These are phyloP conservation scores for Ceratoteleas bidentatus DNA, from an alignment of 1,140 invertebrate genomes.

Conservation along the genomic window DNA sequence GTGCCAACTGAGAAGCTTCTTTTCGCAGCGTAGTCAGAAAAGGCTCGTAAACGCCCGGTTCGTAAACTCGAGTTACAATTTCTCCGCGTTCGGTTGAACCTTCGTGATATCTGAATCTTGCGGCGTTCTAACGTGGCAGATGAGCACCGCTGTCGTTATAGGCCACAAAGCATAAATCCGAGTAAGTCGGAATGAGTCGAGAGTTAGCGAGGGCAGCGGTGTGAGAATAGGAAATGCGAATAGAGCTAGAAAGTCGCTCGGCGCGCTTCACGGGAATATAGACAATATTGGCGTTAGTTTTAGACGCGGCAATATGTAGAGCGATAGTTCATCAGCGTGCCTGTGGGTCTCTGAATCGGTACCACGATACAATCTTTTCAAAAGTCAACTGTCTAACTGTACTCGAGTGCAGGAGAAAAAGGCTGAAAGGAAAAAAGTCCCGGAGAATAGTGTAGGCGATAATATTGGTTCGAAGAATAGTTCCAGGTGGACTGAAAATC, in stretches of 20 bases:
- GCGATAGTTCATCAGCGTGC: constrained; percentile 65
- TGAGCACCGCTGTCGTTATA: constrained; percentile 65
- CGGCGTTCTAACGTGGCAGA: constrained; percentile 16
- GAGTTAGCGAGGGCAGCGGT: constrained; percentile 52
- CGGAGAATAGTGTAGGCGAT: constrained; percentile 24
- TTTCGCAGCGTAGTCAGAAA: too few species aligned
- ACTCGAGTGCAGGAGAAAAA: not conserved
- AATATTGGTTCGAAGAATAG: constrained; percentile 37
- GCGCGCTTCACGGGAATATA: constrained; percentile 47
- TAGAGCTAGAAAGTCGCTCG: constrained; percentile 65
- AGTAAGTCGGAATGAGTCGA: constrained; percentile 52
- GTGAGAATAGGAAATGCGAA: constrained; percentile 65
- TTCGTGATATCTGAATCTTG: too few species aligned
- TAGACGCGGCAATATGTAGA: constrained; percentile 62
- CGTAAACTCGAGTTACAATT: too few species aligned
- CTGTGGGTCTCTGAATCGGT: constrained; percentile 57
- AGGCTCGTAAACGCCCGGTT: too few species aligned
- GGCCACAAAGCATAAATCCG: constrained; percentile 61
- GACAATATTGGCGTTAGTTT: constrained; percentile 67
- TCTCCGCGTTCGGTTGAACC: too few species aligned
- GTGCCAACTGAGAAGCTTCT: too few species aligned
- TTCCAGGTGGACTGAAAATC: not conserved
- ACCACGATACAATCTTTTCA: constrained; percentile 54
- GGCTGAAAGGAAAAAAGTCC: not conserved
- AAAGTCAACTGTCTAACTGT: constrained; percentile 64